phyloP scores from a whole-genome alignment of 2,888 invertebrate genomes.

The Syritta pipiens region DNA sequence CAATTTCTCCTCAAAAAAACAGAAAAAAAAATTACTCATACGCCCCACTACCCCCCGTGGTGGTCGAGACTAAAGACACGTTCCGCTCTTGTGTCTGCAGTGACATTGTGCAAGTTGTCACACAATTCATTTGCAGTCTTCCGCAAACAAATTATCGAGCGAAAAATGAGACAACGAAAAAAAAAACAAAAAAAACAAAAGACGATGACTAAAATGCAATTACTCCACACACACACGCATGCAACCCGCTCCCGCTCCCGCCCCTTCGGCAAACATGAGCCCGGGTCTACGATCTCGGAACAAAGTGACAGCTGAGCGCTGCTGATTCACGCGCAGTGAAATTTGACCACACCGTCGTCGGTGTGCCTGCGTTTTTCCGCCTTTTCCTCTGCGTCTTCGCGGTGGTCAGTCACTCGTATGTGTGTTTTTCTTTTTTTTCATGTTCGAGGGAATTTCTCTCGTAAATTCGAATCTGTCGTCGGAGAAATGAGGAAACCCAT shows the following conservation, averaged over 20 bases:
- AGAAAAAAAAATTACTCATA: slow-evolving; percentile 13
- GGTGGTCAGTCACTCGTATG: slow-evolving; percentile 38
- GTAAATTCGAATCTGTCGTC: not conserved
- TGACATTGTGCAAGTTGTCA: slow-evolving; percentile 24
- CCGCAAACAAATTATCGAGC: slow-evolving; percentile 11
- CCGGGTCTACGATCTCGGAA: slow-evolving; percentile 54
- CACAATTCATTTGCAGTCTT: slow-evolving; percentile 10
- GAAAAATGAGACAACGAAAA: not conserved
- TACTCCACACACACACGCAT: no score
- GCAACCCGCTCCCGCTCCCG: no score
- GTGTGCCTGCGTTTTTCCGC: not conserved
- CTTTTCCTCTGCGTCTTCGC: not conserved
- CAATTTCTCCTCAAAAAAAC: no score
- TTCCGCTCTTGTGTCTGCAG: not conserved
- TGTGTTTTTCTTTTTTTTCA: no score
- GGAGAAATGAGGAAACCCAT: slow-evolving; percentile 54
- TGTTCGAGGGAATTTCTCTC: slow-evolving; percentile 32
- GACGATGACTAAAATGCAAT: slow-evolving; percentile 23
- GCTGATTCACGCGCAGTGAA: slow-evolving; percentile 54
- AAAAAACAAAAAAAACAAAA: slow-evolving; percentile 2
- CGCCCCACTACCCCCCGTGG: slow-evolving; percentile 8
- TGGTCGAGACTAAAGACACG: not conserved
- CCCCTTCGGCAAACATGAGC: slow-evolving; percentile 27
- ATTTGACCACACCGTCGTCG: no score
- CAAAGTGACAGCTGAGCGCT: slow-evolving; percentile 32